Evolutionary conservation across 2,888 invertebrate species (phyloP).

Genomic region (Parthenolecanium corni): DNA sequence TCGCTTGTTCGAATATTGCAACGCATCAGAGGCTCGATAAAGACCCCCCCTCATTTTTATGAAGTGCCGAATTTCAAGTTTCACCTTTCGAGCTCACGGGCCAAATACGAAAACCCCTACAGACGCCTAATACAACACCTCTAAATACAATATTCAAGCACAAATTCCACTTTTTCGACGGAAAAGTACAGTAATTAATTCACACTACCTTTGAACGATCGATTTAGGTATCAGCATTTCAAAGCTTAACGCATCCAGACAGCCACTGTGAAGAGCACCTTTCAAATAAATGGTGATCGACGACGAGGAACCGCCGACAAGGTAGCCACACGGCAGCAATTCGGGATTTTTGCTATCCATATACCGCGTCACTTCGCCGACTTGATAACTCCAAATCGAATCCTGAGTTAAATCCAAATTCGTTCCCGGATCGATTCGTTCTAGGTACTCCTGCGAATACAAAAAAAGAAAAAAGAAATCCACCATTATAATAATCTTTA

Average conservation of each 20-base stretch:
- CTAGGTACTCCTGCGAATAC: conserved; percentile 61
- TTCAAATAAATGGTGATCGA: conserved; percentile 44
- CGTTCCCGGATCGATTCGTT: conserved; percentile 83
- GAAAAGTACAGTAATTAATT: too few relatives aligned
- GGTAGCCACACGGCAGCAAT: conserved; percentile 83
- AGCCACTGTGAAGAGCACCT: conserved; percentile 64
- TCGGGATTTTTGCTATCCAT: conserved; percentile 63
- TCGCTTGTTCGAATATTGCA: too few relatives aligned
- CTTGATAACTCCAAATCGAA: conserved; percentile 83
- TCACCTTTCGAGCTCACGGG: too few relatives aligned
- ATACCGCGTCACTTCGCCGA: conserved; percentile 57
- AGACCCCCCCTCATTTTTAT: too few relatives aligned
- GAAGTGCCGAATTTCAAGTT: too few relatives aligned
- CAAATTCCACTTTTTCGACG: too few relatives aligned
- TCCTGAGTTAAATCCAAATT: conserved; percentile 65
- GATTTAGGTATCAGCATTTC: conserved; percentile 93
- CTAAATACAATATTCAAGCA: too few relatives aligned
- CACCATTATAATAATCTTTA: too few relatives aligned
- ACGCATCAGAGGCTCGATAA: too few relatives aligned
- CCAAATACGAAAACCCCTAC: too few relatives aligned
- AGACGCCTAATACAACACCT: too few relatives aligned
- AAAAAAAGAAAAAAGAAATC: not conserved
- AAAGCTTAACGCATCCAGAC: conserved; percentile 86
- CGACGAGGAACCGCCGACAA: conserved; percentile 56
- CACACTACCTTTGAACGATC: conserved; percentile 67